A percentile compares a stretch with the other conserved stretches of the same genome.
Conservation (phyloP, 2,113 vertebrate genomes). For the Periophthalmus modestus region DNA sequence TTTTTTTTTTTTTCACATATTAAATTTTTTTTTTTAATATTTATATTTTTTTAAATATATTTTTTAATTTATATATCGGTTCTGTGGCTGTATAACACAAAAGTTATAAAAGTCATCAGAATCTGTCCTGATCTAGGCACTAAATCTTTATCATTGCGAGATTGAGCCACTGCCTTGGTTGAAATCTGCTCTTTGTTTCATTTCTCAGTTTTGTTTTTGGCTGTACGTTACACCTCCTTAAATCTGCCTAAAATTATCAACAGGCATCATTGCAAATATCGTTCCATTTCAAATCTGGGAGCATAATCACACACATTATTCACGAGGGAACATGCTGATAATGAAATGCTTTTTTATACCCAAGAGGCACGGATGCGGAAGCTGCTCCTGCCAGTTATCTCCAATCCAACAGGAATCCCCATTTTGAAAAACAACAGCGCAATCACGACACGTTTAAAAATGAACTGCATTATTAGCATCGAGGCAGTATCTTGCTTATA, state of each 20-base stretch:
- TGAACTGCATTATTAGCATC: constrained; percentile 27
- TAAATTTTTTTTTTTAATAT: too few species aligned
- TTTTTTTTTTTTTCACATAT: too few species aligned
- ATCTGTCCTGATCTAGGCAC: neutral
- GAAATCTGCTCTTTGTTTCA: neutral
- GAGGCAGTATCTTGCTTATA: constrained; percentile 24
- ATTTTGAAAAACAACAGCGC: neutral
- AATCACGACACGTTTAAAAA: constrained; percentile 21
- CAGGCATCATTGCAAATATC: neutral
- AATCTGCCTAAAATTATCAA: neutral
- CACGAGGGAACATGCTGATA: constrained; percentile 33
- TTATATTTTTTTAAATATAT: too few species aligned
- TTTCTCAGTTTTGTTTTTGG: neutral
- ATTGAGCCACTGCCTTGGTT: neutral
- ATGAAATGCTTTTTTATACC: constrained; percentile 38
- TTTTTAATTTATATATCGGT: too few species aligned
- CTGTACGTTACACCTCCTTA: neutral
- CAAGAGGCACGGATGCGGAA: constrained; percentile 9
- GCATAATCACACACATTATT: constrained; percentile 28
- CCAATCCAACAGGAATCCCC: constrained; percentile 29
- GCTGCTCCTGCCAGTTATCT: constrained; percentile 38
- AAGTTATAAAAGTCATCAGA: neutral
- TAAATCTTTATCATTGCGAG: neutral
- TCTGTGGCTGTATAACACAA: too few species aligned
- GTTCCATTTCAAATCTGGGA: neutral